Evolutionary conservation across 2,113 vertebrate species (phyloP), one percentile per base, ranked within the genome.

Genomic region (Macquaria australasica): DNA sequence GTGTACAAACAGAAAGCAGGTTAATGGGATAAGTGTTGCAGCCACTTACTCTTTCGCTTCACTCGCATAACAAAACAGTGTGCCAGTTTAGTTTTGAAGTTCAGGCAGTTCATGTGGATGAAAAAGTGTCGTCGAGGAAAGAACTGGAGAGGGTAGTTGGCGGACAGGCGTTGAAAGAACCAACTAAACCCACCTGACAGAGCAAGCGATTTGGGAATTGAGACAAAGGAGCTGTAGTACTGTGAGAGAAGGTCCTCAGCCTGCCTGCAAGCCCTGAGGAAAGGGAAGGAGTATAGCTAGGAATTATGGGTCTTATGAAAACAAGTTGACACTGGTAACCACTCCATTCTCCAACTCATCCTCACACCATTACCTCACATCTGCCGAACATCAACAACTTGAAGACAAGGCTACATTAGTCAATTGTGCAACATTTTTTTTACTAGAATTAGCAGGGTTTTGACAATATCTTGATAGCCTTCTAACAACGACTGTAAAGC

Each of bases 141-240:
- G 21, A 55, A 56, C 8, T n/a, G 18, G 11, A 62, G 60, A 64
- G 51, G 64, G 10, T 12, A 10, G 45, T 37, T 39, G 18, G 11
- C 58, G 43, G 28, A 18, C 12, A 37, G 31, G n/a, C 3, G 23
- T 21, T 50, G 15, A 68, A 56, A 86, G 37, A 63, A 70, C 25
- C 39, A 53, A 37, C 74, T 56, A 71, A 91, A 71, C 63, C 34
- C 60, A 77, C 53, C 69, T 69, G 82, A 87, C 64, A 10, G 69
- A 58, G 45, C 8, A 48, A 58, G 66, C 73, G 69, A 84, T 62
- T 53, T 74, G 48, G 53, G 76, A 77, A 70, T 48, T 81, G 58
- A 83, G 75, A 72, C 59, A 77, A 79, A 87, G 55, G 16, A 69
- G 63, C 56, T 70, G 23, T 18, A 64, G 59, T 50, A 1, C 73